Evolutionary conservation across 2,113 vertebrate species (phyloP), one percentile per base, ranked within the genome.

Genomic region (Zonotrichia leucophrys): DNA sequence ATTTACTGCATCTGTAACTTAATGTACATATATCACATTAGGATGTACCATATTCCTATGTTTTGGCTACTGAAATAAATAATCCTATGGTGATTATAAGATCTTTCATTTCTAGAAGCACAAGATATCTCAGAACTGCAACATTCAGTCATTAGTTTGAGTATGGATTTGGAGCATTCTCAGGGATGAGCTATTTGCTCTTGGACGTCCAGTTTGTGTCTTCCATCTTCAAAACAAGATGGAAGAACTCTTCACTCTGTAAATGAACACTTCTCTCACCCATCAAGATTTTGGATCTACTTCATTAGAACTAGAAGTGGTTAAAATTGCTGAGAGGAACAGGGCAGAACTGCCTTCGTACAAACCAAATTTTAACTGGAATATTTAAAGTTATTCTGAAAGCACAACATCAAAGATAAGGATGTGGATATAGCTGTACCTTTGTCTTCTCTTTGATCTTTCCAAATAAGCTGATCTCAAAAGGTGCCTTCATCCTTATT

Each of bases 151-250:
- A 42, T 18, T 46, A 24, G 12, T 75, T 78, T 46, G 20, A 42
- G 20, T 55, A 52, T 53, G 25, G 25, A 82, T 87, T 70, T 55
- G 31, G 17, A 75, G 15, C 9, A 49, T 59, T 46, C 49, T 60
- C 0, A 0, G 1, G 11, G 13, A 18, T 37, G 17, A 67, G 15
- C 10, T 78, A 21, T 86, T 86, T 81, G 24, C 1, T 2, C 18
- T 83, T 74, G 37, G 17, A 52, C 13, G 3, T 58, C 17, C 56
- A 55, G 14, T 69, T 69, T 60, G n/a, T 59, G 16, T 80, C 58
- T 74, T 37, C 56, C 15, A 28, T 50, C 27, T 89, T 77, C 46
- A 62, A 35, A 47, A 80, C 11, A 47, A 68, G 46, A 42, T 9
- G 9, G 18, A 72, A 75, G 6, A 76, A 3, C 4, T 72, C 15